A percentile compares a stretch with the other conserved stretches of the same genome.
Evolutionary conservation across 2,888 invertebrate genomes (phyloP).

Genomic region (Epinotia brunnichana): DNA sequence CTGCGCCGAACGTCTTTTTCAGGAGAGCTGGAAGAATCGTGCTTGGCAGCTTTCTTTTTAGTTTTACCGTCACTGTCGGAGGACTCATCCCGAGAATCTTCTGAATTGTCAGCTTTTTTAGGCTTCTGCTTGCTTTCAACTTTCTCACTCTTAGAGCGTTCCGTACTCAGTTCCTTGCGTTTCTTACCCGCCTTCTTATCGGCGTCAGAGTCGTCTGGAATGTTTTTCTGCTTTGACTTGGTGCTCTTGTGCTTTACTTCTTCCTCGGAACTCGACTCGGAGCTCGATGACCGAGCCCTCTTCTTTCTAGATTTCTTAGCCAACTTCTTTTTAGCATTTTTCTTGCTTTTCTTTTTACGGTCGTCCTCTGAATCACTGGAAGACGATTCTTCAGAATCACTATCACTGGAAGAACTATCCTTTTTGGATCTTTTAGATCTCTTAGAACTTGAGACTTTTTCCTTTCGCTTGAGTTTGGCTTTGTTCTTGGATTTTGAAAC

Average conservation of each 20-base stretch:
- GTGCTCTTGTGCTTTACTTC: slow-evolving; percentile 77
- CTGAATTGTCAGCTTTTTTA: slow-evolving; percentile 74
- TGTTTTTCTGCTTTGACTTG: slow-evolving; percentile 78
- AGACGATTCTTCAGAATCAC: slow-evolving; percentile 80
- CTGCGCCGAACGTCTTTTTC: slow-evolving; percentile 74
- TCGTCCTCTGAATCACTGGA: slow-evolving; percentile 81
- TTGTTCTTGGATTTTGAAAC: slow-evolving; percentile 74
- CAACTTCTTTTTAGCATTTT: slow-evolving; percentile 74
- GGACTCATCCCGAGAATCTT: slow-evolving; percentile 75
- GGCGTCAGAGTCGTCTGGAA: slow-evolving; percentile 76
- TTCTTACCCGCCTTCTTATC: slow-evolving; percentile 77
- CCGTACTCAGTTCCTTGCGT: slow-evolving; percentile 67
- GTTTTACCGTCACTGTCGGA: slow-evolving; percentile 81
- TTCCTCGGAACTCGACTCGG: slow-evolving; percentile 81
- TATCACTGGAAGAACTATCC: slow-evolving; percentile 78
- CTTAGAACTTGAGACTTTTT: slow-evolving; percentile 83
- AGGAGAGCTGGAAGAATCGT: slow-evolving; percentile 72
- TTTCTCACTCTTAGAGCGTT: slow-evolving; percentile 72
- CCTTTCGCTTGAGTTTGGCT: slow-evolving; percentile 78
- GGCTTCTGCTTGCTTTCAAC: slow-evolving; percentile 67
- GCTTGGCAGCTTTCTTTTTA: slow-evolving; percentile 78
- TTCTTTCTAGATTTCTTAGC: slow-evolving; percentile 79
- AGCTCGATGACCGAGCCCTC: slow-evolving; percentile 76
- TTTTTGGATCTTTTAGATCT: slow-evolving; percentile 79
- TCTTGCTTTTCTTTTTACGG: slow-evolving; percentile 80